These are phyloP conservation scores for Cephus sareptanus DNA, from an alignment of 2,888 invertebrate species.

Conservation along the genomic window DNA sequence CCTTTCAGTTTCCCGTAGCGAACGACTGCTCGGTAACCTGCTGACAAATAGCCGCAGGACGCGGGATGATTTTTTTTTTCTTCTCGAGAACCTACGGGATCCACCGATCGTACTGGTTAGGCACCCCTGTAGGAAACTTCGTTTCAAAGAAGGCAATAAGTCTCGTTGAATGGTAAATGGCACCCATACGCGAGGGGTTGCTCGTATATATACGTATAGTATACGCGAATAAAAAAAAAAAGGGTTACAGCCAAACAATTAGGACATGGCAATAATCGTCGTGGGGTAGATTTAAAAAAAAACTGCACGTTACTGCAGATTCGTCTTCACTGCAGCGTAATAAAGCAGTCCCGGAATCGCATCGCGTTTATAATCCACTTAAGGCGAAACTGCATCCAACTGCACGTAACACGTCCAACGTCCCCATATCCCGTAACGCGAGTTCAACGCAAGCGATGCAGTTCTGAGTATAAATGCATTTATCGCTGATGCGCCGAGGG, in stretches of 20 bases:
- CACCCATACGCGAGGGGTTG: background rate
- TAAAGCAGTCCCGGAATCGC: conserved; percentile 53
- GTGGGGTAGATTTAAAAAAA: conserved; percentile 17
- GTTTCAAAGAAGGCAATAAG: background rate
- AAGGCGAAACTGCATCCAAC: conserved; percentile 52
- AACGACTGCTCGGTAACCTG: background rate
- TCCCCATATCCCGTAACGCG: conserved; percentile 21
- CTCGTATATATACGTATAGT: background rate
- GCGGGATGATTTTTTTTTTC: background rate
- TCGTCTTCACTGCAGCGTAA: conserved; percentile 61
- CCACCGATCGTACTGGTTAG: background rate
- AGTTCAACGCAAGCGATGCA: conserved; percentile 35
- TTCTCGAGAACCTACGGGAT: background rate
- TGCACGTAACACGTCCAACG: conserved; percentile 29
- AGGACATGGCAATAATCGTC: background rate
- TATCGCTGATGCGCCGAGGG: conserved; percentile 46
- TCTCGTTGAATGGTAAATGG: background rate
- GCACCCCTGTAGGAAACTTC: background rate
- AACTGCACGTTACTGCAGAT: conserved; percentile 51
- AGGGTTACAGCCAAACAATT: conserved; percentile 2
- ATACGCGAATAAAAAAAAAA: conserved; percentile 9
- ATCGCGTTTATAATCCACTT: conserved; percentile 59
- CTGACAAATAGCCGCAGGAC: background rate
- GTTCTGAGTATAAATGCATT: conserved; percentile 46
- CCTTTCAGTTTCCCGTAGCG: background rate